Base-by-base conservation (phyloP, 2,797 vertebrate genomes). In the Crocodylus rhombifer region DNA sequence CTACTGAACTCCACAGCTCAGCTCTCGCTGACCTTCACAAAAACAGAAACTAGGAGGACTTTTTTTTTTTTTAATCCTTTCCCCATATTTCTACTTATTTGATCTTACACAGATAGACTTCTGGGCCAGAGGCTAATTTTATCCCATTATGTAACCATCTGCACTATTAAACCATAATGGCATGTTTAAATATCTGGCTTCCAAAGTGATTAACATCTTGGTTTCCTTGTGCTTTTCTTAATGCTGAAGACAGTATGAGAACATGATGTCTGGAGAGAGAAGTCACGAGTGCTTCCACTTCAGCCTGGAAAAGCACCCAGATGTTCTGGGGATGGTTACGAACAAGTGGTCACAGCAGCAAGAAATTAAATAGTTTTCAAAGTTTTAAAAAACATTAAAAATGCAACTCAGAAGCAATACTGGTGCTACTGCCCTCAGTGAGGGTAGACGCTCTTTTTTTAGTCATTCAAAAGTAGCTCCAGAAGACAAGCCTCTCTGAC, bases 101-200 rank as follows among this genome's bases (percentile, higher is more conserved):
- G 73, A 86, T 91, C 78, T 80, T 25, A 77, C 90, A 84, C 82
- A 80, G 91, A 26, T 20, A 84, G 84, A 57, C 87, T 91, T 94
- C 94, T 95, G 91, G 84, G 90, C 82, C 84, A 84, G 84, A 91
- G 15, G 79, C 92, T 93, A 86, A 93, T 95, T 93, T 95, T 90
- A 90, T 87, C 84, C 73, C 73, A 84, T 92, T 84, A 77, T 91
- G 67, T 61, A 82, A 92, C 86, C 21, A 64, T 12, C 58, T 76
- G 69, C 84, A 17, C 26, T 21, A 36, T 1, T 33, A 77, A 84
- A 87, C 84, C 80, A 89, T 92, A 67, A 84, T 78, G 64, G 63
- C 80, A 30, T 3, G 62, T 64, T 77, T 57, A 81, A 82, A 55
- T 0, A 2, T 60, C 80, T 63, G 17, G 42, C 77, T 9, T 88